Base-by-base conservation (phyloP, 2,888 invertebrate genomes). In the Troides aeacus region DNA sequence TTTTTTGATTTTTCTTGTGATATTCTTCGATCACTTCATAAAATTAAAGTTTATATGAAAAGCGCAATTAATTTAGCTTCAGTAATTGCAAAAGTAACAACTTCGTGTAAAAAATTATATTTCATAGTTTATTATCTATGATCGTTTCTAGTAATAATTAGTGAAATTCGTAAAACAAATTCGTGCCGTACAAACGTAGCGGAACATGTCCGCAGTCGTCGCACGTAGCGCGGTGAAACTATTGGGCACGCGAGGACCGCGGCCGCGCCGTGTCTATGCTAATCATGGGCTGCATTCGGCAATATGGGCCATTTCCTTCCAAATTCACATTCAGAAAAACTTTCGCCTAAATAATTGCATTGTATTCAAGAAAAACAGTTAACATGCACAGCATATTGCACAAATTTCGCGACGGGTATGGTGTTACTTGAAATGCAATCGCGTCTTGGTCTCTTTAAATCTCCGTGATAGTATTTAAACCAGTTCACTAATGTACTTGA, bases 161-260 rank as follows among this genome's bases (percentile, higher is more conserved):
- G 78, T 73, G 77, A 79, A 81, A 82, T 78, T 76, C 24, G 79
- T 76, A 76, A 79, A 79, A 77, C 72, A 75, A 72, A 75, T 75
- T 73, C 61, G 68, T 64, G 73, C 58, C 65, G 64, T 62, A 64
- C 67, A 75, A 75, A 76, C 75, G 75, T 72, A 66, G 62, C 61
- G 70, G 60, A 61, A 68, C 61, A 63, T 76, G 81, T 82, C 75
- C 75, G 72, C 71, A 88, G 75, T 84, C 84, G 71, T 61, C 65
- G 78, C 89, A 88, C 88, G 88, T 84, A 79, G 71, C 65, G 68
- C 72, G 77, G 88, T 82, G 88, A 88, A 88, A 89, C 81, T 82
- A 75, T 76, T 69, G 64, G 73, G 72, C 77, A 72, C 72, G 75
- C 69, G 69, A 72, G 77, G 72, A 78, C 83, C 85, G 84, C 87